These are phyloP conservation scores for Grantiella picta DNA, from an alignment of 2,113 vertebrate genomes.

Conservation along the genomic window DNA sequence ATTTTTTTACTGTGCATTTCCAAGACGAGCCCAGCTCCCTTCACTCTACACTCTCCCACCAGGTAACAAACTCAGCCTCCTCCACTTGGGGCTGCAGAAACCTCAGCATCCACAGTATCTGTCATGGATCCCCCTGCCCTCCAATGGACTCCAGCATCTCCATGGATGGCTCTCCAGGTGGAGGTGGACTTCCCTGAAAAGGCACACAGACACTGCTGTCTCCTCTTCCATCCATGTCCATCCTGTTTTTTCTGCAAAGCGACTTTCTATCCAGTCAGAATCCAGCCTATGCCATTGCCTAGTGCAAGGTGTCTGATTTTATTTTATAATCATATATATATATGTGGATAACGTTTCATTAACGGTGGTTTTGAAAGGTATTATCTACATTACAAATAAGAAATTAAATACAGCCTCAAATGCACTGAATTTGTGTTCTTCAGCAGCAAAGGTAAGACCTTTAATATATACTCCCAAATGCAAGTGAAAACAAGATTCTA, in stretches of 20 bases:
- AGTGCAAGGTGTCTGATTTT: neutral
- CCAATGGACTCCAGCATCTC: neutral
- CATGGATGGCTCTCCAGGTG: neutral
- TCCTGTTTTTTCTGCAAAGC: neutral
- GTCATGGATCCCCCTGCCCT: neutral
- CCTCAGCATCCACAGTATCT: rapidly evolving
- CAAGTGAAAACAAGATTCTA: neutral
- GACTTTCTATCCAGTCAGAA: neutral
- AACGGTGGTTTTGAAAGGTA: neutral
- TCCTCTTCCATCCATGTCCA: neutral
- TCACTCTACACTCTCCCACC: neutral
- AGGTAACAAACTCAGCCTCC: neutral
- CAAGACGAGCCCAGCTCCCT: neutral
- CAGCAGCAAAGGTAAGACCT: neutral
- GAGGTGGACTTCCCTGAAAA: neutral
- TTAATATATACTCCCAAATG: neutral
- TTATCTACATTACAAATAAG: neutral
- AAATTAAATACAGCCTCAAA: neutral
- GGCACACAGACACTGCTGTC: neutral
- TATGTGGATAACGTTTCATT: neutral
- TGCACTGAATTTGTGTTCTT: neutral
- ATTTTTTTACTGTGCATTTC: neutral
- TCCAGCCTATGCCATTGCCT: neutral
- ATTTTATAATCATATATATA: neutral
- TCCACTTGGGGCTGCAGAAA: neutral